These are phyloP conservation scores for Elmis aenea DNA, from an alignment of 2,888 invertebrate species.

Conservation along the genomic window DNA sequence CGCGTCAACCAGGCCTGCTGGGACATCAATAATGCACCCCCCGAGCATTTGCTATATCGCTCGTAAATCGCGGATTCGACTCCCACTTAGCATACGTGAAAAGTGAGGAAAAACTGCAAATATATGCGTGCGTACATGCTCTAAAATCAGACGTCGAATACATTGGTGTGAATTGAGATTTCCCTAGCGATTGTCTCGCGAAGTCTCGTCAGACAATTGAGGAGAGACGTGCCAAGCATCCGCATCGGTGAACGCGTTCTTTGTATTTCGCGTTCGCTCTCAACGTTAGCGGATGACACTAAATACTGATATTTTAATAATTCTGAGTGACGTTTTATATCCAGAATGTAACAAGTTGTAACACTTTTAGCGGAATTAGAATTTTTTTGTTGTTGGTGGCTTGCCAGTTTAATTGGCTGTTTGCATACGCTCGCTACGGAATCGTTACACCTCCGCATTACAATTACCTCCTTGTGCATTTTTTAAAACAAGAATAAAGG, in stretches of 20 bases:
- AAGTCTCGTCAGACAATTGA: conserved; percentile 23
- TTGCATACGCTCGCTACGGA: too few species aligned
- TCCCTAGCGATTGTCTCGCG: conserved; percentile 24
- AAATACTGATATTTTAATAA: conserved; percentile 27
- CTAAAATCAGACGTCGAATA: conserved; percentile 22
- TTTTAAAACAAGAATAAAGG: too few species aligned
- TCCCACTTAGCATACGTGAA: conserved; percentile 5
- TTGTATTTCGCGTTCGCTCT: conserved; percentile 11
- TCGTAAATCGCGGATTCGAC: conserved; percentile 27
- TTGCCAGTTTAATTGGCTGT: too few species aligned
- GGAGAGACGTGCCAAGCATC: conserved; percentile 23
- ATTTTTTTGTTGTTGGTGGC: too few species aligned
- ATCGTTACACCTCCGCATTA: too few species aligned
- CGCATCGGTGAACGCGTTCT: conserved; percentile 16
- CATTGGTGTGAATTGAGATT: conserved; percentile 27
- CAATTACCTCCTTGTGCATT: too few species aligned
- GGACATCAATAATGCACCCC: conserved; percentile 45
- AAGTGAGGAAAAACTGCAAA: conserved; percentile 10
- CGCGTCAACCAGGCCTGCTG: conserved; percentile 42
- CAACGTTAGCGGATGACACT: conserved; percentile 19
- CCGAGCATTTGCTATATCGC: conserved; percentile 38
- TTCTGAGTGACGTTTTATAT: conserved; percentile 19
- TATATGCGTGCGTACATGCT: conserved; percentile 16
- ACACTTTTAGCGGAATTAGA: conserved; percentile 22
- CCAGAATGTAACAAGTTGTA: conserved; percentile 15